Evolutionary conservation across 35 echinoderm and acorn worm species (phyloP).

Genomic region (Ophioderma brevispina): DNA sequence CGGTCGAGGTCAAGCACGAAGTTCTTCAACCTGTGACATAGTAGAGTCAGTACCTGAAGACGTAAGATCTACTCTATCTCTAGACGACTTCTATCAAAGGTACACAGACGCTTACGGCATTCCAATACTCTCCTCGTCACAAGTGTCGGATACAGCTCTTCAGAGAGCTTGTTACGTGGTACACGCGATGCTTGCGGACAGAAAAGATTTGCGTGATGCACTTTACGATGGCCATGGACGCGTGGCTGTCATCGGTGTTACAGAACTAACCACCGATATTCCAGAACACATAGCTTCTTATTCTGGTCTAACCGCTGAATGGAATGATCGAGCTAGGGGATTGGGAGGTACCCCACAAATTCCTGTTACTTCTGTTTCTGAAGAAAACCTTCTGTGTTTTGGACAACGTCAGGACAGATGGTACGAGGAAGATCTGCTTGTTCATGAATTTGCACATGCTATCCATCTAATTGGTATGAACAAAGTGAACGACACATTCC

Average conservation of each 20-base stretch:
- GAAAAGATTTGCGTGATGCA: conserved; percentile 57
- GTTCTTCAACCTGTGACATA: conserved; percentile 23
- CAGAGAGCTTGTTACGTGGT: conserved; percentile 56
- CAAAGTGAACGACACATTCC: conserved; percentile 21
- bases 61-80: conserved; percentile 7
- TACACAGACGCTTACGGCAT: conserved; percentile 81
- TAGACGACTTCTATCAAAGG: conserved; percentile 60
- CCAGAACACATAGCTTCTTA: too few relatives aligned
- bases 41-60: conserved; percentile 33
- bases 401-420: conserved; percentile 10
- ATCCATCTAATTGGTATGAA: conserved; percentile 63
- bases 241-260: conserved; percentile 38
- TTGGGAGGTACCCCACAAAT: conserved; percentile 37
- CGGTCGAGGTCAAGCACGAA: conserved; percentile 9
- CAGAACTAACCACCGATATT: conserved; percentile 64
- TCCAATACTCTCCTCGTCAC: conserved; percentile 51
- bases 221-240: conserved; percentile 54
- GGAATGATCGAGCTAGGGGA: conserved; percentile 52
- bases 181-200: conserved; percentile 55
- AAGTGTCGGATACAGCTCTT: conserved; percentile 26
- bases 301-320: conserved; percentile 15
- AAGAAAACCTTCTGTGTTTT: conserved; percentile 73
- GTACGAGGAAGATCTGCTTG: conserved; percentile 66
- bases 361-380: conserved; percentile 47
- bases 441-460: conserved; percentile 79